Evolutionary conservation across 2,113 vertebrate species (phyloP), one percentile per base, ranked within the genome.

Genomic region (Anhinga anhinga): DNA sequence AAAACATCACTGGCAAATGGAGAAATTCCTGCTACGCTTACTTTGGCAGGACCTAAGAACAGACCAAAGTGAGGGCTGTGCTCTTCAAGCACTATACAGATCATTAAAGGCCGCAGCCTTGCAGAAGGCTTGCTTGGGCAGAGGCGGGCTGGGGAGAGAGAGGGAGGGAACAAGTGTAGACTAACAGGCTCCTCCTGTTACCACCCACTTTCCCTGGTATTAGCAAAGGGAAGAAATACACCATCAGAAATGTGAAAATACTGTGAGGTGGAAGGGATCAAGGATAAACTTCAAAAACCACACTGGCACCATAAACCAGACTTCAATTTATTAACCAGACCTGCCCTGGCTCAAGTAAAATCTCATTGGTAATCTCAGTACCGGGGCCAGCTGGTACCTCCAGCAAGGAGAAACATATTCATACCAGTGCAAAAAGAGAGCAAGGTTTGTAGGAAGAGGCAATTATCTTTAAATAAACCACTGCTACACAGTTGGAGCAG

Each of bases 51-150:
- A n/a, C 11, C 29, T n/a, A 69, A 59, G n/a, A 88, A 88, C 0
- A 2, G 13, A 72, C 7, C 11, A 55, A 78, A 66, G 52, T 0
- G 1, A 84, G 20, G 11, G 17, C 42, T 13, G 7, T 0, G 0
- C 47, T 72, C 15, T 76, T 47, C 61, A 78, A 22, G 16, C 52
- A 29, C 27, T 53, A 38, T 13, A 78, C 6, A 89, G 52, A 73
- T 27, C 40, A 62, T 11, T 49, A 50, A 36, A 62, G 19, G 47
- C 53, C 73, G 47, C 42, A 87, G 78, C 14, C 50, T 70, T 13
- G 3, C 40, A 84, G 65, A 74, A 66, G 40, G 42, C 42, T 44
- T 44, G 32, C 32, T 76, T 23, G 67, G 17, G n/a, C 36, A 78
- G 52, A 70, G 34, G 32, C 2, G 0, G 36, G 26, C 20, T 20